Base-by-base conservation (phyloP, 2,113 vertebrate species). In the Planiliza haematocheilus region DNA sequence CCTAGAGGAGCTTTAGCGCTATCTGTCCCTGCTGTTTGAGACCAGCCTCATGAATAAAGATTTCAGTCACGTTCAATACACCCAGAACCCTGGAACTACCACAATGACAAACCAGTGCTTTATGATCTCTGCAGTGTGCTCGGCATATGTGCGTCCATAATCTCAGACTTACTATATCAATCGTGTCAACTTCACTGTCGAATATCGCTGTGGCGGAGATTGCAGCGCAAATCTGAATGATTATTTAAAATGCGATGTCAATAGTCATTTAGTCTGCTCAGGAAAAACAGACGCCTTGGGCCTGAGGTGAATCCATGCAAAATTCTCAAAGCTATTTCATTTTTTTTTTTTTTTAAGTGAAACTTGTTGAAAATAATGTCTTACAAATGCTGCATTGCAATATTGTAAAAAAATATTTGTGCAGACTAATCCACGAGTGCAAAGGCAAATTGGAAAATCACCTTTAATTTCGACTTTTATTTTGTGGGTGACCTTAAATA, bases 41-140 rank as follows among this genome's bases (percentile, higher is more conserved):
- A 88, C 43, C 70, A 10, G 77, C 83, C 88, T 91, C 82, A 91
- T 92, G 90, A 91, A 92, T 92, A 90, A 91, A 91, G 83, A 92
- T 89, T 82, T 89, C 80, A 86, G 90, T 89, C 91, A 92, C 90
- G 89, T 92, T 89, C 79, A 36, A 85, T 81, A 78, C 87, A 81
- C 86, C n/a, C 81, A 76, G 77, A 86, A 86, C 85, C 75, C 80
- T 55, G 86, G 74, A 91, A 89, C 72, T 77, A 83, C 75, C 86
- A 84, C 88, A 86, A 86, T 90, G 90, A 89, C 91, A 90, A 83
- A 86, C 84, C 84, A 63, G 43, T 89, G 86, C 66, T 91, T 92
- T 92, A 90, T 84, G 88, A 85, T 91, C 84, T 87, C 88, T 77
- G 86, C 89, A 84, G 87, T 85, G 86, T 73, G 79, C 86, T 67